Evolutionary conservation across 2,797 vertebrate genomes (phyloP).

Genomic region (Manis pentadactyla): DNA sequence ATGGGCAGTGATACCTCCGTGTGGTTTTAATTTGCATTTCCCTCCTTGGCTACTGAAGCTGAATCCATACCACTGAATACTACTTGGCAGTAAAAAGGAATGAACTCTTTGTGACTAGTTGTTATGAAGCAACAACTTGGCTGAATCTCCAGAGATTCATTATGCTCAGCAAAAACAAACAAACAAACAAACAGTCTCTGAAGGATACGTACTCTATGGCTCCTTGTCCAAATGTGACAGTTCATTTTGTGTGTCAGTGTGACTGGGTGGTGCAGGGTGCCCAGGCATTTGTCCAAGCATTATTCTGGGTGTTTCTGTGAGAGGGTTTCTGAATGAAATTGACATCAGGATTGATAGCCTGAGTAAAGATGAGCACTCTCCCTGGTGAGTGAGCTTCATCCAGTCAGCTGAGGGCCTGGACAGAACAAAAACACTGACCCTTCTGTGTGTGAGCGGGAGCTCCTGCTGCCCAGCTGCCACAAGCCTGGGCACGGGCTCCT

Average conservation of each 20-base stretch:
- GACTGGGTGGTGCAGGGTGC: background rate
- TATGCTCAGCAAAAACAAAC: background rate
- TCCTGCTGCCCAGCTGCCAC: background rate
- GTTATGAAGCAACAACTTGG: background rate
- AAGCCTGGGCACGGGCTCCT: background rate
- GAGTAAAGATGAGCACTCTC: background rate
- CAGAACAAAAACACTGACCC: background rate
- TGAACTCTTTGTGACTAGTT: background rate
- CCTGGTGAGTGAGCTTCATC: background rate
- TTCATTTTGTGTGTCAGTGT: background rate
- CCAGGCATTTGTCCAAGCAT: background rate
- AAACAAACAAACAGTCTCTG: background rate
- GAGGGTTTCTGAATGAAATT: background rate
- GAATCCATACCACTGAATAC: background rate
- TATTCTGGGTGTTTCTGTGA: background rate
- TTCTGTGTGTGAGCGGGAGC: no score
- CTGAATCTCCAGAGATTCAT: background rate
- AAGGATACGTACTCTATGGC: no score
- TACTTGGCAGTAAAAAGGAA: background rate
- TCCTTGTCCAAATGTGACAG: background rate
- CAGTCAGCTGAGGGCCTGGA: background rate
- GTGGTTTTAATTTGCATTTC: background rate
- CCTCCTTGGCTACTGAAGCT: background rate
- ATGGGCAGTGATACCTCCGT: background rate
- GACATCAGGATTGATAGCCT: background rate